Base-by-base conservation (phyloP, 2,888 invertebrate genomes). In the Andrena hattorfiana region DNA sequence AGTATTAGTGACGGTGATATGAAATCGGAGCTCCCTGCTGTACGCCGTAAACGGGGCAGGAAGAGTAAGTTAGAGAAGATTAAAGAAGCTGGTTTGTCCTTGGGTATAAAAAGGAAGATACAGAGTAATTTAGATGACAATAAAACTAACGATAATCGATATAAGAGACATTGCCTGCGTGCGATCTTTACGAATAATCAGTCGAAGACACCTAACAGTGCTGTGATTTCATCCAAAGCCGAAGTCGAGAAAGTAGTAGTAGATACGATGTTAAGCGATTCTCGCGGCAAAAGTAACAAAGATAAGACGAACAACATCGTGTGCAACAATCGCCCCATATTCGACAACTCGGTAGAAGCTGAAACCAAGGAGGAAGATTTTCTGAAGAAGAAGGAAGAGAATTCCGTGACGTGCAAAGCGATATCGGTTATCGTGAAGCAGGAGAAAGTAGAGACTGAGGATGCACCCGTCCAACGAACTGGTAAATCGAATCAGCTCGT, bases 341-440 rank as follows among this genome's bases (percentile, higher is more conserved):
- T 30, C 42, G 10, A 54, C 48, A 51, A 63, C 13, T 1, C 30
- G 20, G 1, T 1, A 7, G 28, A 72, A 32, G 26, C 10, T n/a
- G 10, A 23, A 62, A 32, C 23, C 2, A 20, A 56, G 42, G 16
- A 23, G 1, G 26, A 35, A 30, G 28, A 13, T 5, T 8, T 7
- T 30, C 8, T 4, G 2, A 51, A 28, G 8, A 51, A 6, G 13
- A 49, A 30, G 1, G 13, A 67, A 67, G 32, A 71, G 0, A 16
- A 7, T 6, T 20, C 10, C 13, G 3, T 35, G 7, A 68, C 59
- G 13, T 42, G 49, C 30, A 75, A 72, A 60, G n/a, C 66, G 16
- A 66, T 73, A 69, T 66, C 75, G 0, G 71, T 77, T 23, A 79
- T 74, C 16, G 83, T 89, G 2, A 89, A 89, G 23, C 71, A 80